Percentiles rank a stretch among this genome's conserved stretches.
phyloP scores from a whole-genome alignment of 64 coral and sea anemone genomes.

The Trachythela sp. region DNA sequence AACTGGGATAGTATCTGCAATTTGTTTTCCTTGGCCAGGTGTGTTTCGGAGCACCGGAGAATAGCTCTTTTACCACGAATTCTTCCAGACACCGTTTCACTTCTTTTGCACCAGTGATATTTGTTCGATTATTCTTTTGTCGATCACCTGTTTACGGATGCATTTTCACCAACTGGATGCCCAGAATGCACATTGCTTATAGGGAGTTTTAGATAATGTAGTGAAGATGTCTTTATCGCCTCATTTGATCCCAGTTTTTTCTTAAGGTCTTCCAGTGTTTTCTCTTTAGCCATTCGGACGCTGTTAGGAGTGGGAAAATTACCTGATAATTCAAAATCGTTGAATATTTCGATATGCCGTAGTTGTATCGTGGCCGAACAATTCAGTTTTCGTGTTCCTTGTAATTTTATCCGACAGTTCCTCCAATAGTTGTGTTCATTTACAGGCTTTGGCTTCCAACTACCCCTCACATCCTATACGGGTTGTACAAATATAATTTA shows the following conservation, averaged over 20 bases:
- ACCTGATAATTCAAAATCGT: conserved; percentile 8
- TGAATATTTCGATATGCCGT: conserved; percentile 15
- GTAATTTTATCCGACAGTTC: not conserved
- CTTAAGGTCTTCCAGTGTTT: not conserved
- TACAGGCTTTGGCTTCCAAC: not conserved
- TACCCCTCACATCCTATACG: not conserved
- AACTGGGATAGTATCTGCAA: conserved; percentile 39
- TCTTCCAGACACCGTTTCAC: conserved; percentile 30
- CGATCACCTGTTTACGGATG: conserved; percentile 28
- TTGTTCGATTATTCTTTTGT: conserved; percentile 30
- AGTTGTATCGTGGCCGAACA: not conserved
- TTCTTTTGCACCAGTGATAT: not conserved
- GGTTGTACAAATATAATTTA: too few species aligned
- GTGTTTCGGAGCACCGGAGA: not conserved
- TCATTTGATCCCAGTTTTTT: not conserved
- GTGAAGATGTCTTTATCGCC: not conserved
- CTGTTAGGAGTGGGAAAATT: not conserved
- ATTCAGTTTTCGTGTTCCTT: conserved; percentile 33
- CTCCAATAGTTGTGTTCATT: not conserved
- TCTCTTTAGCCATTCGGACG: conserved; percentile 5
- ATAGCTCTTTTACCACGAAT: conserved; percentile 29
- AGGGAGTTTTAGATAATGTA: conserved; percentile 30
- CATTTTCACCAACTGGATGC: conserved; percentile 34
- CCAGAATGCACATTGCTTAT: conserved; percentile 1
- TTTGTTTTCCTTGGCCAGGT: conserved; percentile 21